These are phyloP conservation scores for Spodoptera exigua DNA, from an alignment of 2,888 invertebrate genomes.

Conservation along the genomic window DNA sequence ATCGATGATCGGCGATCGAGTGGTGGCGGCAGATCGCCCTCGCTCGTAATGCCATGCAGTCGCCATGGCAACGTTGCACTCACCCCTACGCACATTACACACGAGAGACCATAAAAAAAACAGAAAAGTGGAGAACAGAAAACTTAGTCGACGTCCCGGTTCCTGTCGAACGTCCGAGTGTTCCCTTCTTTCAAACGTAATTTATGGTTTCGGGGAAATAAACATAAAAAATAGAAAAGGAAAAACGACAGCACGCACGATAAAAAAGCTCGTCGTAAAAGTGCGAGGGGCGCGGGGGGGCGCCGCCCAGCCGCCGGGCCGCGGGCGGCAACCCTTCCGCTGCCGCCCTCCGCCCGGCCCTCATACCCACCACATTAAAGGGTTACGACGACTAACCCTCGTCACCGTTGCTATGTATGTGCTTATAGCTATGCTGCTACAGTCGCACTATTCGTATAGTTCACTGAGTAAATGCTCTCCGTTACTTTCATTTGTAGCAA, in stretches of 20 bases:
- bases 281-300: conserved; percentile 77
- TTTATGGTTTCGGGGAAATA: conserved; percentile 90
- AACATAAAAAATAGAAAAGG: conserved; percentile 90
- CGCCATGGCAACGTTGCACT: conserved; percentile 83
- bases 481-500: conserved; percentile 5
- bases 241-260: conserved; percentile 89
- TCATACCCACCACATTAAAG: conserved; percentile 79
- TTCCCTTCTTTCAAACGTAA: conserved; percentile 90
- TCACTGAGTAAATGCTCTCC: conserved; percentile 25
- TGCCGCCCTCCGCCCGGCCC: conserved; percentile 77
- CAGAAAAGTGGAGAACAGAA: conserved; percentile 81
- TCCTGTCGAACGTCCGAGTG: conserved; percentile 88
- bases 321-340: conserved; percentile 87
- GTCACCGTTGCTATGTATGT: conserved; percentile 60
- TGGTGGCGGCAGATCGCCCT: conserved; percentile 59
- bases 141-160: conserved; percentile 84
- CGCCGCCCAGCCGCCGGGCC: conserved; percentile 69
- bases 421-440: conserved; percentile 54
- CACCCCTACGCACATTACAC: conserved; percentile 77
- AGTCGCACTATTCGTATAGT: conserved; percentile 21
- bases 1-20: conserved; percentile 63
- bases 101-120: conserved; percentile 86
- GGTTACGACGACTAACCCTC: conserved; percentile 86
- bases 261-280: conserved; percentile 89
- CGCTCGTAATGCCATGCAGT: conserved; percentile 84